Conservation (phyloP, 2,888 invertebrate species). For the Coelogynopora nodosa region DNA sequence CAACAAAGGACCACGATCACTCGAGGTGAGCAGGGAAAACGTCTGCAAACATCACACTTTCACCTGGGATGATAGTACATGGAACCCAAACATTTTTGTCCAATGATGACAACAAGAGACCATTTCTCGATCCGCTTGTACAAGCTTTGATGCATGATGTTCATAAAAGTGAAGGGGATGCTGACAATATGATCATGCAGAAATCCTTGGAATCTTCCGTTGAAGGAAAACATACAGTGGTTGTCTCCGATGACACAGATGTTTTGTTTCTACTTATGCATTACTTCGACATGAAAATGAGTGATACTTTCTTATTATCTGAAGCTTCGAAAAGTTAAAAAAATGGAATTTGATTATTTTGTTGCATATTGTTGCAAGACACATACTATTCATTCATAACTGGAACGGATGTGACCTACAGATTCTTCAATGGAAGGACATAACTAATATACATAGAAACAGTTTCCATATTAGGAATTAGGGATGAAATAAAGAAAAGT, state of each 20-base stretch:
- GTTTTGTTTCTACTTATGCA: slow-evolving; percentile 2
- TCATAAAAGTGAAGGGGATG: slow-evolving; percentile 8
- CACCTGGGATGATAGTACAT: not conserved
- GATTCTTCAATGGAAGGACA: too few relatives aligned
- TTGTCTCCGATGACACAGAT: not conserved
- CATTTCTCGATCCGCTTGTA: not conserved
- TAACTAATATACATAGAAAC: too few relatives aligned
- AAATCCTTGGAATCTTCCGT: slow-evolving; percentile 2
- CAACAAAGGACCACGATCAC: not conserved
- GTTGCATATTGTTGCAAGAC: not conserved
- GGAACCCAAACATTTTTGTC: not conserved
- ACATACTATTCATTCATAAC: not conserved
- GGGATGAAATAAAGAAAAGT: slow-evolving; percentile 32
- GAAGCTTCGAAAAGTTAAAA: slow-evolving; percentile 2
- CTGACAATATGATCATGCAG: slow-evolving; percentile 1
- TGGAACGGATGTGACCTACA: slow-evolving; percentile 25
- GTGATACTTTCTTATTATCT: not conserved
- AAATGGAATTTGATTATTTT: not conserved
- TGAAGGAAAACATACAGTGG: not conserved
- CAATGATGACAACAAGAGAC: not conserved
- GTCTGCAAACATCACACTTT: not conserved
- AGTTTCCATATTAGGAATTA: too few relatives aligned
- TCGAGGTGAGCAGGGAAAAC: not conserved
- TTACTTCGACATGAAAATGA: slow-evolving; percentile 3
- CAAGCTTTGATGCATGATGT: not conserved